Percentiles rank a stretch among this genome's conserved stretches.
phyloP scores from a whole-genome alignment of 2,113 vertebrate genomes.

The Myiagra hebetior region DNA sequence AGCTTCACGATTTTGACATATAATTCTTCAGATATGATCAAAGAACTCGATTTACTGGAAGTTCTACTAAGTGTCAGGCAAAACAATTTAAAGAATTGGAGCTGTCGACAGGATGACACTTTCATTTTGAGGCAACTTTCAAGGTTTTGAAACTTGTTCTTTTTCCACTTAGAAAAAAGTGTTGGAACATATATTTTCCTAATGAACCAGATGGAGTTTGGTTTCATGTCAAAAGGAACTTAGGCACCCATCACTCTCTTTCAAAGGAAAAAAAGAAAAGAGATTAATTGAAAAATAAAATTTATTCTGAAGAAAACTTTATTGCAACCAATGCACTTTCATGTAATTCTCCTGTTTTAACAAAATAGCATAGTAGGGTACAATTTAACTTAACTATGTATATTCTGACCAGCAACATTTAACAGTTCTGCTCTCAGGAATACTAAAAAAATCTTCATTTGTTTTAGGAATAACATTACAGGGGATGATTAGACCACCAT shows the following conservation, averaged over 20 bases:
- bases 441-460: background rate
- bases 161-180: background rate
- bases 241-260: background rate
- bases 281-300: background rate
- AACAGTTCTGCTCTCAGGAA: background rate
- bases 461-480: background rate
- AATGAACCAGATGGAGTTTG: background rate
- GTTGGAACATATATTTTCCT: background rate
- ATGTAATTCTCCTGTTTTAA: background rate
- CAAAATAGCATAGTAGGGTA: background rate
- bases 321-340: background rate
- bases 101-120: background rate
- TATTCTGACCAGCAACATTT: background rate
- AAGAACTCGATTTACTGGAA: constrained; percentile 26
- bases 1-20: background rate
- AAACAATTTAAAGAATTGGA: constrained; percentile 39
- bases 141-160: background rate
- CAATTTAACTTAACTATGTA: background rate
- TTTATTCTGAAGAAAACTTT: background rate
- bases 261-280: background rate
- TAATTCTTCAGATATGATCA: constrained; percentile 21
- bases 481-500: background rate
- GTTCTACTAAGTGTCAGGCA: constrained; percentile 19
- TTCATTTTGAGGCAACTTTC: constrained; percentile 3
- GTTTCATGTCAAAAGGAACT: background rate